Conservation (phyloP, 2,113 vertebrate genomes). For the Strix aluco region DNA sequence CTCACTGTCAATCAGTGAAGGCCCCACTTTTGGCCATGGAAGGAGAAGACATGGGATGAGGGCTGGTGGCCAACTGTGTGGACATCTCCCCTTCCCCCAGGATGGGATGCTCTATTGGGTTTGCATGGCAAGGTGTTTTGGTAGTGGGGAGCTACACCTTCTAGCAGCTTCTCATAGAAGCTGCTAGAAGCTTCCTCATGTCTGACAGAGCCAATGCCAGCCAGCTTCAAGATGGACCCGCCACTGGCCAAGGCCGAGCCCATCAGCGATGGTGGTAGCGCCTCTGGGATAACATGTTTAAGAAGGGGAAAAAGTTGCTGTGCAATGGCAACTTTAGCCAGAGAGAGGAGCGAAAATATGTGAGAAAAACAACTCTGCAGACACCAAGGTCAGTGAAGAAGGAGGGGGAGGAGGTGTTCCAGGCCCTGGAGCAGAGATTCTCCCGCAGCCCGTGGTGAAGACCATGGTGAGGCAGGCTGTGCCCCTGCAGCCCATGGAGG, state of each 20-base stretch:
- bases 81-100: not conserved
- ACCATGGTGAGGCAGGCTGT: not conserved
- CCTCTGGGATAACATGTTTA: not conserved
- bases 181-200: not conserved
- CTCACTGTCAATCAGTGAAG: not conserved
- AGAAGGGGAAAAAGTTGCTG: not conserved
- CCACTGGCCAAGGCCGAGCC: not conserved
- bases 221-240: rapidly evolving
- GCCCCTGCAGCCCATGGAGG: not conserved
- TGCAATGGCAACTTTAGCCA: not conserved
- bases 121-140: not conserved
- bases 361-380: not conserved
- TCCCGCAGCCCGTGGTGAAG: rapidly evolving
- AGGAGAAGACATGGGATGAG: not conserved
- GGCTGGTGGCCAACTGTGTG: not conserved
- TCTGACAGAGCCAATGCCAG: not conserved
- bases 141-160: not conserved
- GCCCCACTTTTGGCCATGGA: not conserved
- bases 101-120: not conserved
- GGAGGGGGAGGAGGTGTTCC: not conserved
- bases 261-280: not conserved
- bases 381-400: not conserved
- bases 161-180: not conserved
- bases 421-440: not conserved
- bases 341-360: not conserved